A percentile compares a stretch with the other conserved stretches of the same genome.
These are phyloP conservation scores for Labeo catla DNA, from an alignment of 2,113 vertebrate species.

Conservation along the genomic window DNA sequence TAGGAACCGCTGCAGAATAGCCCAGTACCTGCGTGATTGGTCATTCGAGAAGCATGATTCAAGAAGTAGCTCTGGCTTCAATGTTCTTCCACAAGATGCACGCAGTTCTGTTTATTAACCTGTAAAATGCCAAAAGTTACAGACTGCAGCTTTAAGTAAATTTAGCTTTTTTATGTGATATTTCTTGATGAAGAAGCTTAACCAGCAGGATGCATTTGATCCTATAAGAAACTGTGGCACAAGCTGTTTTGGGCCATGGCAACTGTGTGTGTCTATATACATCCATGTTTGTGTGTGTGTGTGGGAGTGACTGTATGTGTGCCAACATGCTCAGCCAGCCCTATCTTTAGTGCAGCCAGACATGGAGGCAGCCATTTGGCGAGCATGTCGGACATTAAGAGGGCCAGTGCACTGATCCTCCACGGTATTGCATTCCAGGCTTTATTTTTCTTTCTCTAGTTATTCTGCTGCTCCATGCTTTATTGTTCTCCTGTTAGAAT, in stretches of 20 bases:
- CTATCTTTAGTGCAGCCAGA: slow-evolving; percentile 32
- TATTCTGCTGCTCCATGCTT: neutral
- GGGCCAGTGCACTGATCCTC: slow-evolving; percentile 20
- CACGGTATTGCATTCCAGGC: neutral
- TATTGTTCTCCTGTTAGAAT: neutral
- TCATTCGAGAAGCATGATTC: no score
- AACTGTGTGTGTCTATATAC: neutral
- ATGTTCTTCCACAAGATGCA: no score
- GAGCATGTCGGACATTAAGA: slow-evolving; percentile 30
- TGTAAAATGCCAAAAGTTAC: no score
- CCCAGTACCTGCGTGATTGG: no score
- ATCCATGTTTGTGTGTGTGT: neutral
- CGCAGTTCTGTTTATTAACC: no score
- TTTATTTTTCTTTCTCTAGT: neutral
- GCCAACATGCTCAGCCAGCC: slow-evolving; percentile 23
- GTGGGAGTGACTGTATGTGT: neutral
- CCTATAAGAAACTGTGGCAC: neutral
- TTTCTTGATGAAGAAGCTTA: neutral
- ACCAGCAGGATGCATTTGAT: neutral
- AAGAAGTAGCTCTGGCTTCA: no score
- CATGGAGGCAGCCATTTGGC: slow-evolving; percentile 51
- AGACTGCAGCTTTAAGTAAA: neutral
- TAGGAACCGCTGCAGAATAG: no score
- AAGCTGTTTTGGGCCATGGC: neutral
- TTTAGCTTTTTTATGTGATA: neutral